A percentile compares a stretch with the other conserved stretches of the same genome.
These are phyloP conservation scores for Cecropterus lyciades DNA, from an alignment of 1,140 invertebrate species.

Conservation along the genomic window DNA sequence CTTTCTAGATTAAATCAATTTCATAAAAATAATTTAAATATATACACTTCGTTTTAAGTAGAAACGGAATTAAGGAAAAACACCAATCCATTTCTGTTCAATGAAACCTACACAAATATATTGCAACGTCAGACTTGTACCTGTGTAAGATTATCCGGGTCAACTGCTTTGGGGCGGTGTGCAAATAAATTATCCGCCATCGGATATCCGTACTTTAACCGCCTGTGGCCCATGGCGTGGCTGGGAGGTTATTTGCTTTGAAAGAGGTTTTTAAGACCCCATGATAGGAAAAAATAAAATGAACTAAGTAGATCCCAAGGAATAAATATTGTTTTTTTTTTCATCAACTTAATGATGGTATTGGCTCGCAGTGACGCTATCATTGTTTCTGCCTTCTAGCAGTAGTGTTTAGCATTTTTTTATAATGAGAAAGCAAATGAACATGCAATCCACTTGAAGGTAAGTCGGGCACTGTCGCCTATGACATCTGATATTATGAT, in stretches of 20 bases:
- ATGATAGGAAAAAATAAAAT: not conserved
- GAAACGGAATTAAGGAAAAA: not conserved
- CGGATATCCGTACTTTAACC: conserved; percentile 54
- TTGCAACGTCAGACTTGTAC: conserved; percentile 13
- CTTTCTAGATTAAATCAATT: no score
- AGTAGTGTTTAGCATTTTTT: no score
- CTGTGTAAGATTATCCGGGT: conserved; percentile 55
- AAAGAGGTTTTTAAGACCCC: not conserved
- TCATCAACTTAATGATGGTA: no score
- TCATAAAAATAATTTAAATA: no score
- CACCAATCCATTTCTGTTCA: not conserved
- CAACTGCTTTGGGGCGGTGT: conserved; percentile 52
- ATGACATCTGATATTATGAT: no score
- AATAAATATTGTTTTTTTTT: not conserved
- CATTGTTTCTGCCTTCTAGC: no score
- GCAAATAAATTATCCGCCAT: conserved; percentile 66
- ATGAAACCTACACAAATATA: not conserved
- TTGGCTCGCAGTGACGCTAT: no score
- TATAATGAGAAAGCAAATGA: no score
- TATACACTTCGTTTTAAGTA: no score
- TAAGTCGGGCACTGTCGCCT: no score
- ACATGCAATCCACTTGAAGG: no score
- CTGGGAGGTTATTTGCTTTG: conserved; percentile 10
- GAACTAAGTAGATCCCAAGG: not conserved
- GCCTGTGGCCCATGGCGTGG: conserved; percentile 24